These are phyloP conservation scores for Halisarca cf. caerulea DNA, from an alignment of 37 sponge, comb jelly and placozoan species.

Conservation along the genomic window DNA sequence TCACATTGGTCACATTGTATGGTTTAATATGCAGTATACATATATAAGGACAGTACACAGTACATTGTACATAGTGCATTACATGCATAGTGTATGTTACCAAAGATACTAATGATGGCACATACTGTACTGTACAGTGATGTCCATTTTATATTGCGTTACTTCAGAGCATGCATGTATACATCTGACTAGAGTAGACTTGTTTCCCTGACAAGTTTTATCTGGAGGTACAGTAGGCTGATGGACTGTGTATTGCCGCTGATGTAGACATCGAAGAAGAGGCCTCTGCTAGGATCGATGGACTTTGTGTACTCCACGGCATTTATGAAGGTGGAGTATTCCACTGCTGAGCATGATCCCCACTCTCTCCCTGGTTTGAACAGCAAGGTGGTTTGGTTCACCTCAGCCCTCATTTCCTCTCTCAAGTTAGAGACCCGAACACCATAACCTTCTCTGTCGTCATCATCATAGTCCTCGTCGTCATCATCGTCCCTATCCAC, in stretches of 20 bases:
- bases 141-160: neutral
- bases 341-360: slow-evolving; percentile 1
- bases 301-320: neutral
- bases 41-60: too few species aligned
- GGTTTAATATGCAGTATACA: too few species aligned
- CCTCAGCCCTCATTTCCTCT: neutral
- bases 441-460: neutral
- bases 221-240: neutral
- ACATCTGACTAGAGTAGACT: neutral
- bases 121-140: neutral
- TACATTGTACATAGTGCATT: too few species aligned
- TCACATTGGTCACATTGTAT: too few species aligned
- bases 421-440: neutral
- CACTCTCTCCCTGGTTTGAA: neutral
- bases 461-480: neutral
- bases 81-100: neutral
- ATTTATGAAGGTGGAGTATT: neutral
- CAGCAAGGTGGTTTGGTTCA: neutral
- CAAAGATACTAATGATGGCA: neutral
- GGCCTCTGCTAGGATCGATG: neutral
- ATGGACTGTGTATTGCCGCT: neutral
- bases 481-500: neutral
- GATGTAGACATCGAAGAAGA: slow-evolving; percentile 6
- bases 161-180: neutral
- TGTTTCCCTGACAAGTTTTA: slow-evolving; percentile 23